Evolutionary conservation across 2,797 vertebrate species (phyloP).

Genomic region (Phrynocephalus forsythii): DNA sequence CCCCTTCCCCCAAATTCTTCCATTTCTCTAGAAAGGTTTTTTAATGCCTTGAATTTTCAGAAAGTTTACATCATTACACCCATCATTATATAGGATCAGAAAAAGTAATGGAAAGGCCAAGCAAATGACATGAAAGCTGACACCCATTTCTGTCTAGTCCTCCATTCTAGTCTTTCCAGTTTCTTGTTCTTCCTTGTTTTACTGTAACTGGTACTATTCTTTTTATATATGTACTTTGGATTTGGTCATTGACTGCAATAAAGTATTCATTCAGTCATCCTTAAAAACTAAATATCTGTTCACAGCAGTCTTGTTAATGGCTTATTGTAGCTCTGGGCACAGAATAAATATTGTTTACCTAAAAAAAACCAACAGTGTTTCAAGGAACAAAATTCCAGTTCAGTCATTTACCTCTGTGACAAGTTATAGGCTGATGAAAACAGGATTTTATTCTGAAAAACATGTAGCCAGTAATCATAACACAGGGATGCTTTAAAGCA

Average conservation of each 20-base stretch:
- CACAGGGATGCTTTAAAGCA: conserved; percentile 8
- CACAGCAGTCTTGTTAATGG: conserved; percentile 13
- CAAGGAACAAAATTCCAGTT: conserved; percentile 30
- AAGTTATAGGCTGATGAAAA: conserved; percentile 16
- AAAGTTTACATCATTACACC: too few relatives aligned
- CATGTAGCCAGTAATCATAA: conserved; percentile 27
- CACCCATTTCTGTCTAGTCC: background rate
- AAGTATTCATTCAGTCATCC: background rate
- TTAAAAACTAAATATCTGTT: background rate
- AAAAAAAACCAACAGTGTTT: conserved; percentile 30
- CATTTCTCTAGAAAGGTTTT: too few relatives aligned
- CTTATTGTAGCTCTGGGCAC: conserved; percentile 35
- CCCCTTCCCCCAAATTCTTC: background rate
- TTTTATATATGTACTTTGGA: too few relatives aligned
- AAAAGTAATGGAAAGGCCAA: background rate
- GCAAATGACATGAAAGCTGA: conserved; percentile 16
- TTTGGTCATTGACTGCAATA: too few relatives aligned
- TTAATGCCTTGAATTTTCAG: too few relatives aligned
- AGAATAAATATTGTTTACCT: conserved; percentile 29
- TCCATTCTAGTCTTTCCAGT: conserved; percentile 1
- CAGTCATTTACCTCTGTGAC: background rate
- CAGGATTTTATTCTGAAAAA: conserved; percentile 20
- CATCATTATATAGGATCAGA: too few relatives aligned
- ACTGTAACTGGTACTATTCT: too few relatives aligned
- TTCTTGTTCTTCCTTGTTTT: background rate